phyloP scores from a whole-genome alignment of 2,888 invertebrate genomes.

The Hymenopus coronatus region DNA sequence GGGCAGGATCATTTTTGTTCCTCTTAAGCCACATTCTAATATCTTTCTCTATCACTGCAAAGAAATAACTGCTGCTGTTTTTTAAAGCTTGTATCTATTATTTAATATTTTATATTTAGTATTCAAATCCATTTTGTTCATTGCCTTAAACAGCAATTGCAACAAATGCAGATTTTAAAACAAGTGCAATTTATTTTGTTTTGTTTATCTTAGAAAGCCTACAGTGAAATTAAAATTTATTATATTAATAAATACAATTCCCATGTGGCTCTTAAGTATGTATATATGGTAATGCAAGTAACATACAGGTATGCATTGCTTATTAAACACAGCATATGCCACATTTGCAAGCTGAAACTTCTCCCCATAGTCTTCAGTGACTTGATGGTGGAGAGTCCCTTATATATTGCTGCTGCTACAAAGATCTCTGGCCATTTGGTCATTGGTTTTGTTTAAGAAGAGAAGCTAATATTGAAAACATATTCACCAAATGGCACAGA shows the following conservation, averaged over 20 bases:
- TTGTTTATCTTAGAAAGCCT: neutral
- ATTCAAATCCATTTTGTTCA: neutral
- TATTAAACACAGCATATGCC: neutral
- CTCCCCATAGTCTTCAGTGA: neutral
- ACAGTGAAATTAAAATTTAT: slow-evolving; percentile 2
- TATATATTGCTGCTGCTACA: neutral
- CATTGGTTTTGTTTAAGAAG: neutral
- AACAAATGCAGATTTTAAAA: neutral
- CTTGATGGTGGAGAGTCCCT: neutral
- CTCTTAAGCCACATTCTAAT: neutral
- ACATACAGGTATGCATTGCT: neutral
- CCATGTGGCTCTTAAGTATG: neutral
- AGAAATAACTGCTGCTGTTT: neutral
- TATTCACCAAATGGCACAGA: slow-evolving; percentile 24
- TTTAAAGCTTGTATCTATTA: too few relatives aligned
- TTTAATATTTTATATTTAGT: neutral
- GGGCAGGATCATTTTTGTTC: neutral
- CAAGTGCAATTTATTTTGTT: neutral
- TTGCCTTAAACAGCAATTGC: neutral
- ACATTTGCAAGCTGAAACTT: neutral
- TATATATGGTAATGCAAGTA: neutral
- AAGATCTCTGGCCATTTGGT: neutral
- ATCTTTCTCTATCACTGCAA: neutral
- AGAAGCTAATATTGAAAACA: neutral
- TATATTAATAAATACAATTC: neutral